A percentile compares a stretch with the other conserved stretches of the same genome.
These are phyloP conservation scores for Hipparchia sbordonii DNA, from an alignment of 2,888 invertebrate genomes.

Conservation along the genomic window DNA sequence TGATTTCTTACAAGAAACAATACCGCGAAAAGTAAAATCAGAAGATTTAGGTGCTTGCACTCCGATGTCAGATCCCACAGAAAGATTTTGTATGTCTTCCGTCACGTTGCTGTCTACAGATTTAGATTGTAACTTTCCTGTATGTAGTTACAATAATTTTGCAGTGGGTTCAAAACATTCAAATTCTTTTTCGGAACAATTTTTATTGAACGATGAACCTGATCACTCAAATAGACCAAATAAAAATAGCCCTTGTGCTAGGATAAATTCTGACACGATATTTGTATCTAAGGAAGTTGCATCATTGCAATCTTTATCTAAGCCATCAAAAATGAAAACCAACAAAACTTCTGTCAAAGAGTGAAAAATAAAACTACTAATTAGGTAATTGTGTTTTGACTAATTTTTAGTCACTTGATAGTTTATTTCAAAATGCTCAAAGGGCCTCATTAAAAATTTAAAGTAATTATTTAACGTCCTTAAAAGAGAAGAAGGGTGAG, in stretches of 20 bases:
- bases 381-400: neutral
- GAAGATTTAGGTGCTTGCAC: slow-evolving; percentile 31
- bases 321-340: neutral
- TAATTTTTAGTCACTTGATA: neutral
- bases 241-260: neutral
- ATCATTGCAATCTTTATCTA: neutral
- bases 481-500: slow-evolving; percentile 45
- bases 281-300: neutral
- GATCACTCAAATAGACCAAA: neutral
- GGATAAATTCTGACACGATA: neutral
- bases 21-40: slow-evolving; percentile 34
- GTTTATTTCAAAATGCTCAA: neutral
- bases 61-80: slow-evolving; percentile 36
- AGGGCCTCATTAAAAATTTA: neutral
- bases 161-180: neutral
- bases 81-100: slow-evolving; percentile 41
- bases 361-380: neutral
- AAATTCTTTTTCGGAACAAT: slow-evolving; percentile 9
- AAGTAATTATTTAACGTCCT: slow-evolving; percentile 38
- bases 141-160: slow-evolving; percentile 13
- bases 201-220: neutral
- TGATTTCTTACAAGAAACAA: neutral
- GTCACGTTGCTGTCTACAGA: slow-evolving; percentile 35
- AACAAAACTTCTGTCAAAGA: neutral
- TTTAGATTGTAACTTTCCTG: slow-evolving; percentile 32